Base-by-base conservation (phyloP, 2,888 invertebrate species). In the Leptinotarsa tumamoca region DNA sequence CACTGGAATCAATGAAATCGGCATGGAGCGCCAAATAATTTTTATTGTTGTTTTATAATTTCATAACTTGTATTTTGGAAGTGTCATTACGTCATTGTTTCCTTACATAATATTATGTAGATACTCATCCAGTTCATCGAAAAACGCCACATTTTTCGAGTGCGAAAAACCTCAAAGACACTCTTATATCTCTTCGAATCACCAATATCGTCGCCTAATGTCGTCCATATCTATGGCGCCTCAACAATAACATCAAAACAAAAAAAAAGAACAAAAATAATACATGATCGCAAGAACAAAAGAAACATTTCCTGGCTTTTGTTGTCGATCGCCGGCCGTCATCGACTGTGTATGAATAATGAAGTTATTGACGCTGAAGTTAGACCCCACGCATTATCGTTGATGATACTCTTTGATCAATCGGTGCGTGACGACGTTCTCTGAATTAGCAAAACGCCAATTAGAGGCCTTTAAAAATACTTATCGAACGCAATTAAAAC, bases 361-460 rank as follows among this genome's bases (percentile, higher is more conserved):
- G 78, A 74, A 80, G 77, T 80, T 80, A 73, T 80, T 75, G 79
- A 80, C 74, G 78, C 74, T 27, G 21, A 33, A 50, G 52, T 66
- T 4, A 23, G 67, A 68, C 74, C 72, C 77, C 77, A 68, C 79
- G 77, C 76, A 63, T 77, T 75, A 72, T 72, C 75, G 73, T 43
- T 43, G 43, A 68, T 63, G 70, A 74, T 77, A 76, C 74, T 77
- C 74, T 79, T 79, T 75, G 68, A 68, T 68, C 68, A 63, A 4
- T 63, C 63, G 27, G 33, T 63, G 27, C 63, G 63, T 63, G 63
- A 63, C 63, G 27, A 33, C 33, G 33, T 33, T 63, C 68, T 51
- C 63, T 69, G 54, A 73, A 73, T 73, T 69, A 49, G 66, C 68
- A 61, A 69, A 69, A 69, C 67, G 54, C 52, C 73, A 73, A 73